Evolutionary conservation across 2,888 invertebrate species (phyloP), one percentile per base, ranked within the genome.

Genomic region (Abrostola triplasia): DNA sequence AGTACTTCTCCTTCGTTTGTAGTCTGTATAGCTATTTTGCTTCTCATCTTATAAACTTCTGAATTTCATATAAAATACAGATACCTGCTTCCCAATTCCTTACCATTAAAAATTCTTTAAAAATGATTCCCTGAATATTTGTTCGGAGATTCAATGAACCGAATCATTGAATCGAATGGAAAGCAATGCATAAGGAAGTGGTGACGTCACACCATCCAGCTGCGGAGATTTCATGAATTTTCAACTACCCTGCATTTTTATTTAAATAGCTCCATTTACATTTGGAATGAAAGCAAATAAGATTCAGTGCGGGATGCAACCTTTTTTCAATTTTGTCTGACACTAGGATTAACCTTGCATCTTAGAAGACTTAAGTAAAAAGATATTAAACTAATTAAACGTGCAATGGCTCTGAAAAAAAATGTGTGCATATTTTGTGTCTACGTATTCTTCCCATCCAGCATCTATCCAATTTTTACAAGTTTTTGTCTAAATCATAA

Each of bases 171-270:
- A 71, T 68, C 47, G 68, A 76, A 81, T 81, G 68, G 71, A 82
- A 82, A 56, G 80, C 80, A 81, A 86, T 87, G 88, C 83, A 86
- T 84, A 85, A 75, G 76, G 68, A 82, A 84, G 68, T 55, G 75
- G 69, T 61, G 67, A 74, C 74, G 70, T 24, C 24, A 24, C 24
- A 24, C 78, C 73, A 74, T 63, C 12, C 13, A 48, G 36, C 47
- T 53, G 44, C 55, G 37, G 48, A 58, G 67, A 55, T 76, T 84
- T 81, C 83, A 84, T 87, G 84, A 84, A 87, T 84, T 84, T 83
- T 77, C 75, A 83, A 82, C 73, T 60, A 79, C 47, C 9, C 57
- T 76, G 73, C 65, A 85, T 79, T 82, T 82, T 80, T 81, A 85
- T 84, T 85, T 74, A 77, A 83, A 84, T 82, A 75, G 65, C 38